These are phyloP conservation scores for Mus pahari DNA, from an alignment of 2,113 vertebrate species.

Conservation along the genomic window DNA sequence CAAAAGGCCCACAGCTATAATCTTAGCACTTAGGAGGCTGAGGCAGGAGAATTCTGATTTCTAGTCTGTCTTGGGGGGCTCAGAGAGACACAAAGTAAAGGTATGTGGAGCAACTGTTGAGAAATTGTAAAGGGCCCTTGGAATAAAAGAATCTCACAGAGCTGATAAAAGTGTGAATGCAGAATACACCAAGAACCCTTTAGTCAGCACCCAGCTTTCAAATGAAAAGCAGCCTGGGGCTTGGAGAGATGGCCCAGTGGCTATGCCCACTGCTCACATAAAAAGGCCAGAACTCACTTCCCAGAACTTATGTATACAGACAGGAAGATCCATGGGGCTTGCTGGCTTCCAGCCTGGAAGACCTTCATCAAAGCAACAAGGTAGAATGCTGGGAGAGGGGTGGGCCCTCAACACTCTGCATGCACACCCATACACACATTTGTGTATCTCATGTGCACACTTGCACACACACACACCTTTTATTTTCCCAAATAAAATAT, in stretches of 20 bases:
- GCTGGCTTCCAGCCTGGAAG: neutral
- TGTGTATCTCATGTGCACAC: neutral
- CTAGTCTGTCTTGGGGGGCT: neutral
- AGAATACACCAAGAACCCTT: neutral
- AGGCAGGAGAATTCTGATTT: neutral
- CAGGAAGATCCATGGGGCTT: neutral
- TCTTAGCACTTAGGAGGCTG: neutral
- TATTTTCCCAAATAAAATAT: neutral
- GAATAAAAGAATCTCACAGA: neutral
- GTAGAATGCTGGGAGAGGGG: neutral
- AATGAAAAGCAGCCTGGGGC: neutral
- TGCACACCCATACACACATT: no score
- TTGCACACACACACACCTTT: neutral
- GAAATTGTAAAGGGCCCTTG: neutral
- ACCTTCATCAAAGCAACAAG: neutral
- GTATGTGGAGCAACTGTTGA: neutral
- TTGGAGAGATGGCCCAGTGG: neutral
- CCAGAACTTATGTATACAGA: neutral
- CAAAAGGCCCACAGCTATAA: neutral
- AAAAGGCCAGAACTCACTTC: neutral
- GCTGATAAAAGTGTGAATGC: neutral
- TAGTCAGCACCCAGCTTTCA: neutral
- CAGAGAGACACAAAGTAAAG: neutral
- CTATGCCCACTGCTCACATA: neutral
- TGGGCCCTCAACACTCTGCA: neutral